phyloP scores from a whole-genome alignment of 2,113 vertebrate genomes.

The Ictalurus punctatus region DNA sequence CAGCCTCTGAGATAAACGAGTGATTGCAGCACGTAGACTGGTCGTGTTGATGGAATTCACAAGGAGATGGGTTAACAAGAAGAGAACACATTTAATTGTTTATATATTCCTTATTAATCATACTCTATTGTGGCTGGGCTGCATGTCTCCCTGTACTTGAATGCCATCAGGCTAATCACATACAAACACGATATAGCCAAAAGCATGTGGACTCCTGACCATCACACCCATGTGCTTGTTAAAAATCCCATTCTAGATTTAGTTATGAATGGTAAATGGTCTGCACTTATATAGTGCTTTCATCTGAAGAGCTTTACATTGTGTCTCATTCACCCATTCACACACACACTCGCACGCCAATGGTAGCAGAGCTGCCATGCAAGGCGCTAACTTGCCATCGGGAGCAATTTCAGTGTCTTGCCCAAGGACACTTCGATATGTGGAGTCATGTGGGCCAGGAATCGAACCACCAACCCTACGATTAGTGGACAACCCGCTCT shows the following conservation, averaged over 20 bases:
- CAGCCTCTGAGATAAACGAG: conserved; percentile 10
- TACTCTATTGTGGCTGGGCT: background rate
- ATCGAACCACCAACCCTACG: no score
- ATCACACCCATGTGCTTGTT: background rate
- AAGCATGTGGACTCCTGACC: background rate
- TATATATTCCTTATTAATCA: conserved; percentile 16
- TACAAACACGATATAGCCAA: background rate
- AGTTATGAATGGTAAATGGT: no score
- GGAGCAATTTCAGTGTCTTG: no score
- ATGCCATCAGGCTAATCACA: background rate
- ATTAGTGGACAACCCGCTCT: no score
- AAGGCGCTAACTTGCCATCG: no score
- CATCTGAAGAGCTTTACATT: no score
- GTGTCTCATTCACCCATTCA: no score
- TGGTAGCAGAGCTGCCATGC: no score
- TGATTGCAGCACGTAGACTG: background rate
- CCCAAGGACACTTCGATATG: no score
- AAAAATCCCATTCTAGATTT: background rate
- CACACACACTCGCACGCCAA: no score
- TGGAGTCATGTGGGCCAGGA: no score
- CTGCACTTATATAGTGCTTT: no score
- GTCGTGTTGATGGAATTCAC: background rate
- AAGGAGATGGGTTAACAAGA: background rate
- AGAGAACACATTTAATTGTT: background rate
- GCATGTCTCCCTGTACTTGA: background rate